These are phyloP conservation scores for Varanus salvator DNA, from an alignment of 2,113 vertebrate species.

Conservation along the genomic window DNA sequence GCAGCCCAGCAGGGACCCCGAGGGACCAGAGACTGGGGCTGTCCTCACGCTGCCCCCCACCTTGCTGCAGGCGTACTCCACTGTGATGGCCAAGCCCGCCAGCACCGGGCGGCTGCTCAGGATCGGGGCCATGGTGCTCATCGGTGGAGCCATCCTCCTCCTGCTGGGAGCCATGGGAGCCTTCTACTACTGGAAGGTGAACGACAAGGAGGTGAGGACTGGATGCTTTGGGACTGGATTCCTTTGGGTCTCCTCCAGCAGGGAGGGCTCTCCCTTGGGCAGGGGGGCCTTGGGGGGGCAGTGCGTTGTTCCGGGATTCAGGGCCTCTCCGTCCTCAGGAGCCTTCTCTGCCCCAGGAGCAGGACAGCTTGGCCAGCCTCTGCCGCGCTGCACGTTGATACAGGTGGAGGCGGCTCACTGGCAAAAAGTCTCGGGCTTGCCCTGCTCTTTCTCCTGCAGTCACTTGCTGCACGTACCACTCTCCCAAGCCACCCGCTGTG, in stretches of 20 bases:
- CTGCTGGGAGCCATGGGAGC: constrained; percentile 87
- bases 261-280: too few relatives aligned
- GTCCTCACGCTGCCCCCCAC: neutral
- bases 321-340: too few relatives aligned
- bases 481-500: neutral
- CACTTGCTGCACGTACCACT: neutral
- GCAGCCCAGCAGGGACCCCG: too few relatives aligned
- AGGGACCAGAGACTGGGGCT: neutral
- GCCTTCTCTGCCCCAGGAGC: neutral
- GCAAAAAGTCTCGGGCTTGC: neutral
- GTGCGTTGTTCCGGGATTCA: neutral
- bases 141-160: constrained; percentile 84
- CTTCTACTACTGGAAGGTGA: constrained; percentile 91
- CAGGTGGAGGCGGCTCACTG: neutral
- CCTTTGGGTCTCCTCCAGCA: neutral
- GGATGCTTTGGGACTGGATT: neutral
- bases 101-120: constrained; percentile 80
- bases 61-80: constrained; percentile 76
- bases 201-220: constrained; percentile 84
- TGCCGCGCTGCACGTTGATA: neutral
- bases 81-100: constrained; percentile 66
- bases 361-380: neutral
- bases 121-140: constrained; percentile 82
- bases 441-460: neutral
- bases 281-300: neutral